Percentiles rank a stretch among this genome's conserved stretches.
phyloP scores from a whole-genome alignment of 2,797 vertebrate species.

The Tragopan temminckii region DNA sequence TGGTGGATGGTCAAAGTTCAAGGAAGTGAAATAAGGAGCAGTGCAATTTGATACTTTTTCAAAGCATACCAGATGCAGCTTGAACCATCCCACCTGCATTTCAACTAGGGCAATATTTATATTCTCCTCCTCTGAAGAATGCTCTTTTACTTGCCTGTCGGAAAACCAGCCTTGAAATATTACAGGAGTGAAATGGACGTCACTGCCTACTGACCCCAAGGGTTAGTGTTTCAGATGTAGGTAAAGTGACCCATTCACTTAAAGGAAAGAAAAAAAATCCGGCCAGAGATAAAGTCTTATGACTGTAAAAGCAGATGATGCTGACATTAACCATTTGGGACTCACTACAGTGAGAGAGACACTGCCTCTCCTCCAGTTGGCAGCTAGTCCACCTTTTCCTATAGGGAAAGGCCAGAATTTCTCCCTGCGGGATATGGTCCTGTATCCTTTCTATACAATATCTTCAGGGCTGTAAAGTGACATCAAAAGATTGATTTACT shows the following conservation, averaged over 20 bases:
- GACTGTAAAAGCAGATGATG: not conserved
- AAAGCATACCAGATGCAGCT: not conserved
- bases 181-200: constrained; percentile 9
- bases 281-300: not conserved
- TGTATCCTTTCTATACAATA: not conserved
- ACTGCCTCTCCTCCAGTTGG: not conserved
- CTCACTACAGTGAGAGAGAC: not conserved
- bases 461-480: not conserved
- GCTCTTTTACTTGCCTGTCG: not conserved
- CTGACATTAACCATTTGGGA: not conserved
- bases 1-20: not conserved
- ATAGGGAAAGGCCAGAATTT: not conserved
- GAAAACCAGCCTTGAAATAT: not conserved
- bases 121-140: constrained; percentile 25
- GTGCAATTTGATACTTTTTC: rapidly evolving
- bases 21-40: not conserved
- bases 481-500: not conserved
- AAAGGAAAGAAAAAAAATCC: constrained; percentile 20
- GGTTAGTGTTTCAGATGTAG: not conserved
- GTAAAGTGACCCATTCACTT: not conserved
- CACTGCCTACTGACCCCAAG: not conserved
- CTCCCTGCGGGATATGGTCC: not conserved
- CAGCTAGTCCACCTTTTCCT: not conserved
- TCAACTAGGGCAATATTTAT: not conserved
- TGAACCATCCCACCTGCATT: not conserved